Evolutionary conservation across 2,888 invertebrate genomes (phyloP), one percentile per base, ranked within the genome.

Genomic region (Melanchra persicariae): DNA sequence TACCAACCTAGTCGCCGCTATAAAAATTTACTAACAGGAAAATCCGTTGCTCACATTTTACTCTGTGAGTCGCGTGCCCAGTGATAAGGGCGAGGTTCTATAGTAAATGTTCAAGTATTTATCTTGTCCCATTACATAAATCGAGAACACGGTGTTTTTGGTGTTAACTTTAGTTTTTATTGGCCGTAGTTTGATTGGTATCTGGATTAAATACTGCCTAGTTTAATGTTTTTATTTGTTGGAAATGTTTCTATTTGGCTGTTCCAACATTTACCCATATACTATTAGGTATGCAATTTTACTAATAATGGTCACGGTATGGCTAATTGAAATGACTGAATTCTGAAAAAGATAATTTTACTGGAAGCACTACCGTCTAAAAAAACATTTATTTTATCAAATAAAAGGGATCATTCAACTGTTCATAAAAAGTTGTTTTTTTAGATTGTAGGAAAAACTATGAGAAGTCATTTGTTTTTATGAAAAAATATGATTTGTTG

Each of bases 121-220:
- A 74, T 74, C 74, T 58, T 51, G 26, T 63, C 26, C 45, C 51
- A 63, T 71, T 51, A 62, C 63, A 71, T 52, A 77, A 71, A 77
- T 52, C 62, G 62, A n/a, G 63, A 51, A 51, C 62, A 57, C 15
- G 24, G 9, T 58, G 30, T 77, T 70, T n/a, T 37, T 15, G 54
- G 57, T 63, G 77, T 77, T 30, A 62, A 45, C 30, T 77, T 70
- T 9, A 47, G 49, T 57, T 70, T 70, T 70, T 70, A 74, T 61
- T 70, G 26, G 6, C 10, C 3, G n/a, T 45, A 15, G 26, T 61
- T 19, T 12, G 70, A 70, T 75, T 47, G 62, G n/a, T 45, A 74
- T 77, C 77, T 15, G 30, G 30, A 49, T 77, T 71, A 58, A 74
- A 58, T 57, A 71, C 45, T 34, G 63, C 12, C 7, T 49, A 10